These are phyloP conservation scores for Cynopterus brachyotis DNA, from an alignment of 2,113 vertebrate genomes.

Conservation along the genomic window DNA sequence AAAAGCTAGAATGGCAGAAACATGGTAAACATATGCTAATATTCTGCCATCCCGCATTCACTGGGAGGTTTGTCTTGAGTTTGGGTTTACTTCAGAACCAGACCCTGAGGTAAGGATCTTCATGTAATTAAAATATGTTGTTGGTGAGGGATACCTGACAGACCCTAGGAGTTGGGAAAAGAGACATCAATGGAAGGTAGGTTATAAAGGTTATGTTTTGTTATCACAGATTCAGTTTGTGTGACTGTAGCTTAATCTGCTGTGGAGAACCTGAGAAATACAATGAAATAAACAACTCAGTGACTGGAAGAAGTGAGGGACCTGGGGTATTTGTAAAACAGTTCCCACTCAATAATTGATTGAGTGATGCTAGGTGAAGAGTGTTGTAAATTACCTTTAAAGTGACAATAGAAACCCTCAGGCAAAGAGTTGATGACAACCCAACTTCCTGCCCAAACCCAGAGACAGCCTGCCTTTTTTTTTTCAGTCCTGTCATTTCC, in stretches of 20 bases:
- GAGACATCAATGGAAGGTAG: not conserved
- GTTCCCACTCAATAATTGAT: not conserved
- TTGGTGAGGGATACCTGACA: not conserved
- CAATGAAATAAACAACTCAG: not conserved
- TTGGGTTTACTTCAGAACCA: not conserved
- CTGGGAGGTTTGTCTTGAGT: not conserved
- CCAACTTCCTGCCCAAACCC: not conserved
- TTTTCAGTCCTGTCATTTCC: not conserved
- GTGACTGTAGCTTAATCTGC: not conserved
- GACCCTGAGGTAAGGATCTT: not conserved
- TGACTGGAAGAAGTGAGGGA: not conserved
- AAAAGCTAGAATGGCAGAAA: not conserved
- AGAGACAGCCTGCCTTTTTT: not conserved
- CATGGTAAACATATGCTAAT: not conserved
- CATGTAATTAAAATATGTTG: not conserved
- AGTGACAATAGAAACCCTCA: not conserved
- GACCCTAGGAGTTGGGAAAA: not conserved
- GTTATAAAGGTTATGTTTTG: not conserved
- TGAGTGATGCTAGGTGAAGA: not conserved
- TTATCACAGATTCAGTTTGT: not conserved
- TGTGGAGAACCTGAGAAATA: not conserved
- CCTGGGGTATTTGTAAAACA: not conserved
- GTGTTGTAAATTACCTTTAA: not conserved
- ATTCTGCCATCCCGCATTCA: fast-evolving
- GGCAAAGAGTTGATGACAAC: not conserved